Base-by-base conservation (phyloP, 2,797 vertebrate species). In the Clarias platycephalus region DNA sequence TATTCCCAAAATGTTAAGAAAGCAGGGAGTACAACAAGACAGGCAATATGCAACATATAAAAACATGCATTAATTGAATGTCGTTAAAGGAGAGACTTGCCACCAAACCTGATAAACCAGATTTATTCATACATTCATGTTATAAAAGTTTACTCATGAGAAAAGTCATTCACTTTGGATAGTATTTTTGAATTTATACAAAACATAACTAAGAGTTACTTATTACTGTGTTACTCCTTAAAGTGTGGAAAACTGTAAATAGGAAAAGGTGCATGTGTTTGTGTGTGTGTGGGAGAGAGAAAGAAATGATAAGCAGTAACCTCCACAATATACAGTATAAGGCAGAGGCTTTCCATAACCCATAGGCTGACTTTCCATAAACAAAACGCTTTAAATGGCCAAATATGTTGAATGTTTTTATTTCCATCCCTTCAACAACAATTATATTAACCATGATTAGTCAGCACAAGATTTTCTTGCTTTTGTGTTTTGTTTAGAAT, bases 51-150 rank as follows among this genome's bases (percentile, higher is more conserved):
- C 37, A 49, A 66, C n/a, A 26, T 0, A 5, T 74, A 0, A 13
- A 26, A 34, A 64, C 58, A 71, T 20, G 31, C 28, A 72, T 15
- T 1, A 79, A 20, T 58, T 44, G 62, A 83, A 75, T 81, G 22
- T 24, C 28, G 20, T 85, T 57, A 58, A 72, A 80, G 44, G 58
- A 57, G 31, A 28, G 49, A 80, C 68, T 83, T 75, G 81, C 80
- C 31, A 75, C 31, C 60, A 24, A 75, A 83, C 85, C 44, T 66
- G 85, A 83, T 72, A 9, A 83, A 74, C 76, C 77, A 80, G 77
- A 80, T 64, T 16, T 66, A 62, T 80, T 49, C 18, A 49, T 53
- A 16, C 20, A 62, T 80, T 22, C 18, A 64, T 53, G 5, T 28
- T 66, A 22, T 53, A 4, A 64, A 26, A 2, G 34, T 44, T 40